Conservation (phyloP, 2,113 vertebrate species). For the Bettongia penicillata region DNA sequence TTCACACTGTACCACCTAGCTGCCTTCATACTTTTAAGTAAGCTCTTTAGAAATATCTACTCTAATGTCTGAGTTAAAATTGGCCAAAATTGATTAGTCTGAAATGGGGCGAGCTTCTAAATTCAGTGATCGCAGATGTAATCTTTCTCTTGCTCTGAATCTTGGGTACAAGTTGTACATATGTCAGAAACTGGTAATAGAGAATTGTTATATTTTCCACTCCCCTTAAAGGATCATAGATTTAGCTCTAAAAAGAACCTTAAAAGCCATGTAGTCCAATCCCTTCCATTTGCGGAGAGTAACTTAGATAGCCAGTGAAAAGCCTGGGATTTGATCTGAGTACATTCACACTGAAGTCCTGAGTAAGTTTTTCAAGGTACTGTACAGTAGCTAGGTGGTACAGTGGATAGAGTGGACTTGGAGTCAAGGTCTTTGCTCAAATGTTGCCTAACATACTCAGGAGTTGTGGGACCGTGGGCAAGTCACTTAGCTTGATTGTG, state of each 20-base stretch:
- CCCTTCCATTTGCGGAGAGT: not conserved
- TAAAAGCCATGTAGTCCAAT: not conserved
- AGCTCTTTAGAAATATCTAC: conserved; percentile 45
- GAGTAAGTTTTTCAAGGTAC: not conserved
- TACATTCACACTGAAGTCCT: not conserved
- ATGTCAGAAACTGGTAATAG: conserved; percentile 18
- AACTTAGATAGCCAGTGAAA: not conserved
- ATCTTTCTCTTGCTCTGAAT: not conserved
- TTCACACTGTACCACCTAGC: not conserved
- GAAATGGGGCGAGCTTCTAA: conserved; percentile 24
- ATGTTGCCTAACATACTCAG: not conserved
- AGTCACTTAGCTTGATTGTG: not conserved
- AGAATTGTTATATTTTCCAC: not conserved
- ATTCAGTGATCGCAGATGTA: not conserved
- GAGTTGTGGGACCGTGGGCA: not conserved
- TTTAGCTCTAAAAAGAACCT: not conserved
- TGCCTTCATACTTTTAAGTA: conserved; percentile 68
- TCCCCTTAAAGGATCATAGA: not conserved
- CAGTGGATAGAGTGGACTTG: not conserved
- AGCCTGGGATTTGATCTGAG: not conserved
- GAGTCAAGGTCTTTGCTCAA: not conserved
- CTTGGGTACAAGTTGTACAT: conserved; percentile 12
- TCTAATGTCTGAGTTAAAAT: not conserved
- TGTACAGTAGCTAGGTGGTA: not conserved
- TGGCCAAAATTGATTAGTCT: conserved; percentile 3